A percentile compares a stretch with the other conserved stretches of the same genome.
Evolutionary conservation across 2,888 invertebrate genomes (phyloP).

Genomic region (Dorcus hopei): DNA sequence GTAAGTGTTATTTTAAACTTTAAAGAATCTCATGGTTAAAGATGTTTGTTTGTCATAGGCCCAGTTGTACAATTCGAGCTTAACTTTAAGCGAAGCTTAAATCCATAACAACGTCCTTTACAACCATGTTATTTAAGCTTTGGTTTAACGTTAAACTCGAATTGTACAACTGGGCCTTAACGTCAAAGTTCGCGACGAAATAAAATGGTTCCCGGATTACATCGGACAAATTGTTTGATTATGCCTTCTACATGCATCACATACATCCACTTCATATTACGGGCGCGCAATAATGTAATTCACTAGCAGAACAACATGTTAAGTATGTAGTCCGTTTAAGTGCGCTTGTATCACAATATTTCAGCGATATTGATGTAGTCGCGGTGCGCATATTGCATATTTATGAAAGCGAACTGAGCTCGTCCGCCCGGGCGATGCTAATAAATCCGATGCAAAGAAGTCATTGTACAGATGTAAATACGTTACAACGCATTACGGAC

Average conservation of each 20-base stretch:
- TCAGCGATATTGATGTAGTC: constrained; percentile 12
- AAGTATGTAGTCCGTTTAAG: constrained; percentile 2
- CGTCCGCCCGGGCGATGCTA: constrained; percentile 13
- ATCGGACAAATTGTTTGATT: neutral
- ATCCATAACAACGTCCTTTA: too few relatives aligned
- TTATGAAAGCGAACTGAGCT: constrained; percentile 4
- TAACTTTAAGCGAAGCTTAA: too few relatives aligned
- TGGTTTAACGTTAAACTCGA: too few relatives aligned
- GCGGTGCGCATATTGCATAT: constrained; percentile 5
- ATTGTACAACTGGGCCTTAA: too few relatives aligned
- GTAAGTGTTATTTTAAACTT: too few relatives aligned
- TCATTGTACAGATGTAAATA: constrained; percentile 38
- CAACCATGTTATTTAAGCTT: too few relatives aligned
- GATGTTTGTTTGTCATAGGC: too few relatives aligned
- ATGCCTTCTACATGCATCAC: neutral
- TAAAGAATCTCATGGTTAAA: too few relatives aligned
- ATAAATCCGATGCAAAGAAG: constrained; percentile 36
- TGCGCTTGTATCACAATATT: constrained; percentile 5
- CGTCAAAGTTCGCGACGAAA: too few relatives aligned
- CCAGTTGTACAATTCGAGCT: too few relatives aligned
- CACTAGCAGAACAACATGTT: constrained; percentile 2
- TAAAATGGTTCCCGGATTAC: too few relatives aligned
- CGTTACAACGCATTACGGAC: constrained; percentile 28
- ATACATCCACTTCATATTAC: neutral
- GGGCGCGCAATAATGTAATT: neutral